These are phyloP conservation scores for Capra hircus DNA, from an alignment of 2,113 vertebrate genomes.

Conservation along the genomic window DNA sequence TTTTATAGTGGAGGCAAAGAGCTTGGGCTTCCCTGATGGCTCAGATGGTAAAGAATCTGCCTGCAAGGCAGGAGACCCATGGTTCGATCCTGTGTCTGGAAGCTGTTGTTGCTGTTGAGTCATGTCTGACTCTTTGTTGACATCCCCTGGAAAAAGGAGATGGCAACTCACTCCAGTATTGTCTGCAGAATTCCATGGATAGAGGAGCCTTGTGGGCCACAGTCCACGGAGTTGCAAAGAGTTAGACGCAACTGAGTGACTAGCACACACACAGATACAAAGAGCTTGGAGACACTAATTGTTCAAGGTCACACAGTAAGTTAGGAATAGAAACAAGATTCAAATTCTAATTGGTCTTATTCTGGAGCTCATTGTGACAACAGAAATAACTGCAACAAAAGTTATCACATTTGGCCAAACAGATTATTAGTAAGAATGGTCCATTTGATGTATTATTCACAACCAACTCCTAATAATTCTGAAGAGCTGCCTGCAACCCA, in stretches of 20 bases:
- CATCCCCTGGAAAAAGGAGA: not conserved
- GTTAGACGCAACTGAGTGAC: not conserved
- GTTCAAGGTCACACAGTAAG: not conserved
- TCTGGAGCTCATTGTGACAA: not conserved
- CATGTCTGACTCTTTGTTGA: not conserved
- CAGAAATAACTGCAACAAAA: not conserved
- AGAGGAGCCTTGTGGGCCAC: not conserved
- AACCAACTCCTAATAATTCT: not conserved
- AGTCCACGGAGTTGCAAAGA: not conserved
- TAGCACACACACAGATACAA: not conserved
- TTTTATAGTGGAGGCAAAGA: not conserved
- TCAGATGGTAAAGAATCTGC: not conserved
- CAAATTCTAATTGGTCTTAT: not conserved
- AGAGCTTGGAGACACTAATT: not conserved
- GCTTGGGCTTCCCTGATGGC: not conserved
- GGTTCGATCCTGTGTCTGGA: accelerated
- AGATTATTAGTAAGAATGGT: not conserved
- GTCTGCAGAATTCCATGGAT: not conserved
- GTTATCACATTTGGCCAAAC: not conserved
- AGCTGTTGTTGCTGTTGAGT: not conserved
- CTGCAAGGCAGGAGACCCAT: not conserved
- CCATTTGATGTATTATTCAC: not conserved
- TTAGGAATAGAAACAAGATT: not conserved
- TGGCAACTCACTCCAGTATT: not conserved
- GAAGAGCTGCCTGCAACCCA: not conserved